Base-by-base conservation (phyloP, 2,113 vertebrate species). In the Desmodus rotundus region DNA sequence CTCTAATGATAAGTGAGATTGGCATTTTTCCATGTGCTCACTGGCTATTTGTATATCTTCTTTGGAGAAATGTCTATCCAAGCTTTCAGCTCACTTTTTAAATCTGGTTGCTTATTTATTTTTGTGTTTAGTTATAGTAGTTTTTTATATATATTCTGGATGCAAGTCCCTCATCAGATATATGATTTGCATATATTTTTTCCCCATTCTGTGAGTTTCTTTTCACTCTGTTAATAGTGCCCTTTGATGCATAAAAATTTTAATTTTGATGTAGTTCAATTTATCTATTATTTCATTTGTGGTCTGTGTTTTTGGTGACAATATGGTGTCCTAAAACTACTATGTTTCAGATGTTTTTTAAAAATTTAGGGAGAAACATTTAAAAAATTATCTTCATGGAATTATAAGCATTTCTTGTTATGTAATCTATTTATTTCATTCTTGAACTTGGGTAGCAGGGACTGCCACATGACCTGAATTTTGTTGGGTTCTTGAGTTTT, bases 401-500 rank as follows among this genome's bases (percentile, higher is more conserved):
- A 74, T 84, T 68, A 74, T 2, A 63, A 43, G 33, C 36, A 63
- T 93, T 78, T 94, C 72, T 95, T 95, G 43, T 26, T 82, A 2
- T 86, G 26, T 77, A 20, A 84, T 80, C 82, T 89, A 3, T 89
- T 81, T 88, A 5, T 88, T 86, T 90, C 14, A 16, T 94, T 93
- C 14, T 11, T 93, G 52, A 87, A 45, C 11, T 56, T 70, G 14
- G 7, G 4, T 86, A 89, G 45, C 58, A 92, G 43, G 26, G 9
- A 19, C 43, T 76, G 52, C 36, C 65, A 67, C 13, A 24, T 70
- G 10, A 76, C 58, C 47, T 89, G 56, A 47, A 85, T 89, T 94
- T 78, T 93, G 86, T 47, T 77, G 88, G 70, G 22, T 68, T 94
- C 24, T 54, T 43, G 5, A 91, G 56, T 95, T 96, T 81, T 58